phyloP scores from a whole-genome alignment of 2,888 invertebrate species.

The Leuctra nigra region DNA sequence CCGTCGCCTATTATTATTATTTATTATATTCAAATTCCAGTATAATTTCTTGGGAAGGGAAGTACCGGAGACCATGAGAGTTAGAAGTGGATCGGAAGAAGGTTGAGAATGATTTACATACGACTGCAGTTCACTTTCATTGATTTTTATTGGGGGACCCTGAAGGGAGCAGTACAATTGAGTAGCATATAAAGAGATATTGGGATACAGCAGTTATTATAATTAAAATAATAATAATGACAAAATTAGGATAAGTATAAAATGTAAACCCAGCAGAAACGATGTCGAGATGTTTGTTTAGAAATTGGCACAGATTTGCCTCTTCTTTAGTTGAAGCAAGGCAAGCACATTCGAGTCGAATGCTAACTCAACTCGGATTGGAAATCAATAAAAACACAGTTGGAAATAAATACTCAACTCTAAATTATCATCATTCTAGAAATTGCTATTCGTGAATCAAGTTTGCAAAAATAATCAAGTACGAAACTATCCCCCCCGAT shows the following conservation, averaged over 20 bases:
- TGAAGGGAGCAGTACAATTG: conserved; percentile 30
- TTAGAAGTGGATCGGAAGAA: too few relatives aligned
- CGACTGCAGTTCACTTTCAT: conserved; percentile 22
- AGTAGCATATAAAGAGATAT: conserved; percentile 29
- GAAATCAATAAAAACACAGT: conserved; percentile 13
- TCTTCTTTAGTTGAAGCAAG: too few relatives aligned
- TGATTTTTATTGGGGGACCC: conserved; percentile 30
- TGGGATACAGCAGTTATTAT: conserved; percentile 30
- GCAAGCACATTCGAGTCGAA: too few relatives aligned
- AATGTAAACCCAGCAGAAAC: conserved; percentile 29
- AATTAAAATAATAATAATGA: conserved; percentile 14
- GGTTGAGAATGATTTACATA: too few relatives aligned
- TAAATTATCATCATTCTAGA: too few relatives aligned
- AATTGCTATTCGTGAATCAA: conserved; percentile 22
- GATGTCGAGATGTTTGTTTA: conserved; percentile 22
- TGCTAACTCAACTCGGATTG: conserved; percentile 18
- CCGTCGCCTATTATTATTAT: too few relatives aligned
- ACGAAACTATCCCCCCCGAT: conserved; percentile 23
- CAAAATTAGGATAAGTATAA: conserved; percentile 25
- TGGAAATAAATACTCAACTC: conserved; percentile 19
- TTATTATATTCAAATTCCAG: too few relatives aligned
- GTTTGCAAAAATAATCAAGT: conserved; percentile 24
- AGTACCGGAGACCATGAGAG: too few relatives aligned
- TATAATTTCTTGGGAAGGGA: too few relatives aligned
- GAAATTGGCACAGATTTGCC: conserved; percentile 29